Evolutionary conservation across 2,113 vertebrate genomes (phyloP).

Genomic region (Myotis yumanensis): DNA sequence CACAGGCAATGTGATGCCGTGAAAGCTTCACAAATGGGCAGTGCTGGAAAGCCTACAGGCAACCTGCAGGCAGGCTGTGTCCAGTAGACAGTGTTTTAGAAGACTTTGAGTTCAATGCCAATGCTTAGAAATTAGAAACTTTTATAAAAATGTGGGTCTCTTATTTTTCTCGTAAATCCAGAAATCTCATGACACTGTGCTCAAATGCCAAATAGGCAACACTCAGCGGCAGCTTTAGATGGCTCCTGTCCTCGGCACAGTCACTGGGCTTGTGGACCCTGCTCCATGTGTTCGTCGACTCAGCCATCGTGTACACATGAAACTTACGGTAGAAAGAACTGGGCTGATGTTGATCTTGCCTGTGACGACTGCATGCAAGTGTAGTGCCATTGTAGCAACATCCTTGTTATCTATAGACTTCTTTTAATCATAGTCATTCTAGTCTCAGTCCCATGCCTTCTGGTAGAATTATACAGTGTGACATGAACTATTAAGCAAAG

Average conservation of each 20-base stretch:
- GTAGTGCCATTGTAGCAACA: neutral
- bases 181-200: neutral
- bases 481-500: slow-evolving; percentile 66
- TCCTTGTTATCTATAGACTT: neutral
- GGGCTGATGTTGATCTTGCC: neutral
- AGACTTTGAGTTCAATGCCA: neutral
- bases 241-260: neutral
- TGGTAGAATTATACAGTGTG: slow-evolving; percentile 43
- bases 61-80: neutral
- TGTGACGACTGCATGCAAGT: neutral
- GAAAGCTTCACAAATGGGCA: neutral
- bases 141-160: neutral
- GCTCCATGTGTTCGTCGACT: neutral
- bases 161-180: neutral
- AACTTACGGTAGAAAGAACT: neutral
- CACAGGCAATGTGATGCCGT: neutral
- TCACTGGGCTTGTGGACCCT: neutral
- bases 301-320: accelerated
- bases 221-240: neutral
- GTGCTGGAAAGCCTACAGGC: neutral
- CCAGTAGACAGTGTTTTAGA: neutral
- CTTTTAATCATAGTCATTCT: neutral
- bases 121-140: slow-evolving; percentile 15
- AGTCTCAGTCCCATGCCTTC: slow-evolving; percentile 21
- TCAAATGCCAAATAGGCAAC: neutral